Conservation (phyloP, 2,888 invertebrate species). For the Candidula unifasciata region DNA sequence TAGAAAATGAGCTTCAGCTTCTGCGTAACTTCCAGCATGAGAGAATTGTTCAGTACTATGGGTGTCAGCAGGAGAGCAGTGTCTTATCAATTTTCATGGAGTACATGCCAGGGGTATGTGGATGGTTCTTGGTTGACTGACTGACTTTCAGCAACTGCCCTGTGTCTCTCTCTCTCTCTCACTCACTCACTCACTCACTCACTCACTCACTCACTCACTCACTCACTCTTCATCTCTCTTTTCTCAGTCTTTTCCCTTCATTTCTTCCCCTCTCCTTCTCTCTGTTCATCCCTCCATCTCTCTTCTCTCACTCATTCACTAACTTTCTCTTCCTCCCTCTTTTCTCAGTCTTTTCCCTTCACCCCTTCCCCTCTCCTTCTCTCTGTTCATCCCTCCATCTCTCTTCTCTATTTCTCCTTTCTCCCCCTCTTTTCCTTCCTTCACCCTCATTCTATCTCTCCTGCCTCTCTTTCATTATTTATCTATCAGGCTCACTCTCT, state of each 20-base stretch:
- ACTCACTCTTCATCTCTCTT: background rate
- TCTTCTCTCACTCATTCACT: background rate
- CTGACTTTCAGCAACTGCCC: too few relatives aligned
- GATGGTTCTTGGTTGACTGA: background rate
- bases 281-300: background rate
- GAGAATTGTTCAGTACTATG: conserved; percentile 79
- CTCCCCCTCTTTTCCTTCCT: too few relatives aligned
- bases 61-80: conserved; percentile 73
- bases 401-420: too few relatives aligned
- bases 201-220: background rate
- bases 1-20: conserved; percentile 78
- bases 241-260: background rate
- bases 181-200: background rate
- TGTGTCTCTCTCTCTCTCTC: background rate
- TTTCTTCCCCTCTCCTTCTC: background rate
- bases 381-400: too few relatives aligned
- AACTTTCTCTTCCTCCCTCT: too few relatives aligned
- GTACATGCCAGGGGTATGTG: conserved; percentile 79
- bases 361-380: too few relatives aligned
- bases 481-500: background rate
- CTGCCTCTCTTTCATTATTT: background rate
- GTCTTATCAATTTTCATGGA: conserved; percentile 79
- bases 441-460: background rate
- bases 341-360: too few relatives aligned
- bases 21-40: conserved; percentile 77